Conservation (phyloP, 1,140 invertebrate genomes). For the roundworm (Caenorhabditis elegans) region WBcel235 BX284606.5:11425501-11426000, state of each 20-base stretch:
- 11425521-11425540: neutral
- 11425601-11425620: conserved; percentile 5
- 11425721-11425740: neutral
- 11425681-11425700: conserved; percentile 2
- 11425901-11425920: neutral
- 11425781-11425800: neutral
- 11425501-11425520: neutral
- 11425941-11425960: conserved; percentile 12
- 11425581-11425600: conserved; percentile 33
- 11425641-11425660: too few relatives aligned
- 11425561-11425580: neutral
- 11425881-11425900: neutral
- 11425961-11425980: neutral
- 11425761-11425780: conserved; percentile 12
- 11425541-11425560: neutral
- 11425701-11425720: conserved; percentile 30
- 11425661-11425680: too few relatives aligned
- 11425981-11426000: neutral
- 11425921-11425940: neutral
- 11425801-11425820: conserved; percentile 7
- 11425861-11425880: neutral
- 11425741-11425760: conserved; percentile 14
- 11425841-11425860: neutral
- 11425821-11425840: conserved; percentile 17
- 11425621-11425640: too few relatives aligned